Base-by-base conservation (phyloP, 2,113 vertebrate genomes). In the Gambusia holbrooki region DNA sequence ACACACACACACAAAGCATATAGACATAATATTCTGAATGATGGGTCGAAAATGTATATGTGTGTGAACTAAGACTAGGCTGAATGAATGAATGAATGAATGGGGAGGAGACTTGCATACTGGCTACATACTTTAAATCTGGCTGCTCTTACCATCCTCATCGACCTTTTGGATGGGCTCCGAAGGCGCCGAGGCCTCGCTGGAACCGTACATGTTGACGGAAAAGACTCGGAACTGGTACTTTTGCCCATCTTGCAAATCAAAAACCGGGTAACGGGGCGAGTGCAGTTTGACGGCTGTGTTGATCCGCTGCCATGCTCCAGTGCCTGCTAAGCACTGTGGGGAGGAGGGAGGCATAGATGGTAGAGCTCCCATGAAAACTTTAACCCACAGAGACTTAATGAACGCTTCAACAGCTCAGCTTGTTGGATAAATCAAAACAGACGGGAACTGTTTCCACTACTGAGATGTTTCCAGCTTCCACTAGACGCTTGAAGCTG, bases 151-250 rank as follows among this genome's bases (percentile, higher is more conserved):
- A 99, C 98, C 97, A n/a, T 95, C 73, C 27, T 69, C 73, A 2
- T 97, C 96, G 68, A 95, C 94, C 62, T 96, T 96, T 82, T 97
- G 93, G 90, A 99, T 88, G 63, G 96, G 96, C 71, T 89, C 69
- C 0, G 95, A 96, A 67, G 95, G 93, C 89, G 90, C 95, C 0
- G 98, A 99, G 0, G 98, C 96, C 77, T 97, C 95, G 33, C 98
- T 98, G 83, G 94, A 90, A 30, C 97, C 98, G 22, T 96, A 93
- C 87, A 94, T 92, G 87, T 97, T 99, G 70, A 96, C 95, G 0
- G 97, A 95, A 86, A 94, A 86, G 65, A 99, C 96, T 70, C 97
- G 92, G 93, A 99, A 99, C 88, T 96, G 95, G 30, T 98, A 99
- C 0, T 94, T 83, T 86, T 96, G 96, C 78, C 95, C 96, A 58